These are phyloP conservation scores for Tachyglossus aculeatus DNA, from an alignment of 2,797 vertebrate species.

Conservation along the genomic window DNA sequence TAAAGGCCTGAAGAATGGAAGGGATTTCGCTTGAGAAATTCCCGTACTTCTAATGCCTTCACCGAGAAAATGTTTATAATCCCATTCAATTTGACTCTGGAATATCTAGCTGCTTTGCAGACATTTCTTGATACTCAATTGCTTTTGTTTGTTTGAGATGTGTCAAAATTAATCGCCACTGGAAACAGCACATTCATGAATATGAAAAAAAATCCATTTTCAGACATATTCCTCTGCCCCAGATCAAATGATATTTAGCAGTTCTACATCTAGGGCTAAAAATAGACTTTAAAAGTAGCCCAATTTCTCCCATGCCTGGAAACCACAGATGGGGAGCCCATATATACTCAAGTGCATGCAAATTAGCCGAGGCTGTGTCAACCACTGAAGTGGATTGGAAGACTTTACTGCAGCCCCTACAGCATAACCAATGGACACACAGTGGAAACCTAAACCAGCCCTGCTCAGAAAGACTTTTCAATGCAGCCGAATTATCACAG, in stretches of 20 bases:
- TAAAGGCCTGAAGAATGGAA: conserved; percentile 1
- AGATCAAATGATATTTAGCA: conserved; percentile 48
- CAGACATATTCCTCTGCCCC: conserved; percentile 35
- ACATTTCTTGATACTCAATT: conserved; percentile 41
- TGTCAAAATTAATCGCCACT: conserved; percentile 52
- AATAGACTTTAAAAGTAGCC: conserved; percentile 51
- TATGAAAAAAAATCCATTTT: conserved; percentile 53
- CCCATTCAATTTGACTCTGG: conserved; percentile 35
- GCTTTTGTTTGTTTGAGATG: conserved; percentile 44
- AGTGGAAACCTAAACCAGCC: conserved; percentile 16
- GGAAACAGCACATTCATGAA: conserved; percentile 48
- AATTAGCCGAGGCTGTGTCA: conserved; percentile 21
- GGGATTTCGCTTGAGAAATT: conserved; percentile 21
- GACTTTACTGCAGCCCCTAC: not conserved
- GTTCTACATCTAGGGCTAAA: conserved; percentile 42
- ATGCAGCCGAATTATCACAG: not conserved
- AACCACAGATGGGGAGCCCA: not conserved
- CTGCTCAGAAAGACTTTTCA: conserved; percentile 23
- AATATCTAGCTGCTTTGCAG: conserved; percentile 50
- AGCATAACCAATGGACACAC: not conserved
- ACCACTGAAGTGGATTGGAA: conserved; percentile 25
- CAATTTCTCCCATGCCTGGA: conserved; percentile 48
- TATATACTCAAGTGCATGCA: conserved; percentile 27
- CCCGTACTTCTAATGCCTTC: conserved; percentile 17
- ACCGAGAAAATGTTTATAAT: not conserved